Base-by-base conservation (phyloP, 1,140 invertebrate genomes). In the Pseudomyrmex concolor region DNA sequence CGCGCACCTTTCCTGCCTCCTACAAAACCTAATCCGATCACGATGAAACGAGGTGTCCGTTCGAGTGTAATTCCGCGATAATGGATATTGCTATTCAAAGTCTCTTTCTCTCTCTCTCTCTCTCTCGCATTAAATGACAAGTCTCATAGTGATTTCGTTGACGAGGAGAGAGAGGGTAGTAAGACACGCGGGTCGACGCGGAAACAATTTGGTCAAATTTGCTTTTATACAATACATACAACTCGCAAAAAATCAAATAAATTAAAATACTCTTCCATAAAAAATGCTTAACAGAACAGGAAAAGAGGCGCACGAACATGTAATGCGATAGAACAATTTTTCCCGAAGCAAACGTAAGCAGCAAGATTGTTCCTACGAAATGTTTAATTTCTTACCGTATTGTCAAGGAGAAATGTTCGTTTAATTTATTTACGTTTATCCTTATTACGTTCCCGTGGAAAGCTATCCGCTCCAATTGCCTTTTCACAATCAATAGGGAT, bases 11-110 rank as follows among this genome's bases (percentile, higher is more conserved):
- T 43, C 60, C 13, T 63, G 64, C 84, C 77, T 70, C 86, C 76
- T 62, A 63, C 59, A 68, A 73, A 67, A 57, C 84, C 87, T 89
- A 90, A 90, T 90, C 86, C 86, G 89, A 90, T 90, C 89, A 89
- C 81, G 81, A 72, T 82, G 83, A 76, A 89, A 90, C 81, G 86
- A 83, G 80, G 63, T 90, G 87, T 88, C 85, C 85, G 80, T 87
- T 90, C 86, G 76, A 81, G 84, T 89, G 89, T 90, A 90, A 90
- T 87, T 88, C 68, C 63, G 70, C 74, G 89, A 89, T 90, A 90
- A 89, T 89, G 78, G 83, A 86, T 84, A 90, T 89, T 82, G 89
- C 89, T 87, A 89, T 90, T 90, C 88, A 84, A 82, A 80, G 84
- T 88, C 74, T 88, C 77, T n/a, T n/a, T 87, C 34, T 34, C 34